Evolutionary conservation across 1,140 invertebrate species (phyloP).

Genomic region (Lepidostoma basale): DNA sequence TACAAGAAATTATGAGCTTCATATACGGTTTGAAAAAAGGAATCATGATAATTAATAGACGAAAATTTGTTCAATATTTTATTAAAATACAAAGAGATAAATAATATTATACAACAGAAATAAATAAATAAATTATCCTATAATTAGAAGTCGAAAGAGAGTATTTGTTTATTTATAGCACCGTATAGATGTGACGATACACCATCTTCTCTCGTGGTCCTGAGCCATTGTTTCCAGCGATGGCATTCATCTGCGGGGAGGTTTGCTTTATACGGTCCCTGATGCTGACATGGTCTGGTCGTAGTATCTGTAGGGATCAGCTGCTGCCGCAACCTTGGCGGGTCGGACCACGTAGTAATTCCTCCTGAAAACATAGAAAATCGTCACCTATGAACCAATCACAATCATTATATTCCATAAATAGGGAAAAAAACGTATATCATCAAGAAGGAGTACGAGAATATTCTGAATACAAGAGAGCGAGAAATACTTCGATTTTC

Average conservation of each 20-base stretch:
- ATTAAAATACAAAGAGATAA: slow-evolving; percentile 35
- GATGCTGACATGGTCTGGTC: slow-evolving; percentile 61
- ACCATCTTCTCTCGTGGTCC: background rate
- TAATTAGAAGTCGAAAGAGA: slow-evolving; percentile 21
- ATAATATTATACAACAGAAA: slow-evolving; percentile 46
- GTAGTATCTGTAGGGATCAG: slow-evolving; percentile 64
- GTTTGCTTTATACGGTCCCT: slow-evolving; percentile 26
- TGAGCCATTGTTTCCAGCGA: background rate
- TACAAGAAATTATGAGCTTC: too few relatives aligned
- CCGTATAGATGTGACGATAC: slow-evolving; percentile 14
- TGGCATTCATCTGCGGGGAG: background rate
- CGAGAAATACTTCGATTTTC: too few relatives aligned
- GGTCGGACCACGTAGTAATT: slow-evolving; percentile 66
- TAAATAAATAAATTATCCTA: slow-evolving; percentile 47
- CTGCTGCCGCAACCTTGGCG: slow-evolving; percentile 51
- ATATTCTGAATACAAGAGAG: too few relatives aligned
- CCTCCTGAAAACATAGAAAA: slow-evolving; percentile 59
- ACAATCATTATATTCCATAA: too few relatives aligned
- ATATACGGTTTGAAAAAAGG: too few relatives aligned
- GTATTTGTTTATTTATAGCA: slow-evolving; percentile 37
- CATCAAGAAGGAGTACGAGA: too few relatives aligned
- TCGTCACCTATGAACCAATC: too few relatives aligned
- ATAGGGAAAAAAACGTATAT: too few relatives aligned
- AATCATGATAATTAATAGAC: too few relatives aligned
- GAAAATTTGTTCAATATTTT: background rate